Base-by-base conservation (phyloP, 2,113 vertebrate species). In the Charadrius vociferus region DNA sequence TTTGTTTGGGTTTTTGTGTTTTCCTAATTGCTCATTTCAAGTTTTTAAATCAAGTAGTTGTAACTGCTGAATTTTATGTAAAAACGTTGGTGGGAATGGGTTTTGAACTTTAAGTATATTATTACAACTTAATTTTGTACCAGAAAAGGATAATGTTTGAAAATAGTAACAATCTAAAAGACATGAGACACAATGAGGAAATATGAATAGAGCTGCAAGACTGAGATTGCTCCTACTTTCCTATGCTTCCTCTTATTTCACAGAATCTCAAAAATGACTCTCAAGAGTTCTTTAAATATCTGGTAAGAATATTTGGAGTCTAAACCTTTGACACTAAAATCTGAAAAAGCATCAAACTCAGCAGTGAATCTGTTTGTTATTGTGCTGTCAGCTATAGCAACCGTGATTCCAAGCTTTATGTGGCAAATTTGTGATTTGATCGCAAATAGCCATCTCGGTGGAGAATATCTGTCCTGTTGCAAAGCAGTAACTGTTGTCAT, bases 1-100 rank as follows among this genome's bases (percentile, higher is more conserved):
- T 39, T 41, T 50, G 41, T 23, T 49, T 50, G 18, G 19, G 0
- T 21, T 5, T 23, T 10, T 8, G 11, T 0, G 11, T 3, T 49
- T n/a, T 47, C 70, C 85, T 17, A n/a, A 43, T 49, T 81, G 45
- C 12, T 27, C 4, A 22, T 75, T 50, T 63, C 23, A 70, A 71
- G 12, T 19, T 29, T 52, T 80, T 12, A 17, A 62, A 58, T 34
- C 17, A 67, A 59, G n/a, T 30, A 62, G 20, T 13, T 73, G 18
- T 34, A 83, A 32, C 18, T 73, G 36, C 36, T 71, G 23, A 68
- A 62, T 80, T 77, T 77, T 88, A 27, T 1, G 1, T 15, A 68
- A 30, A 66, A 87, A 65, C 12, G 45, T 87, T 4, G 3, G 12
- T 41, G 26, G 8, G 13, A 73, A n/a, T 45, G 12, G 53, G 55